These are phyloP conservation scores for Cepaea hortensis DNA, from an alignment of 2,888 invertebrate species.

Conservation along the genomic window DNA sequence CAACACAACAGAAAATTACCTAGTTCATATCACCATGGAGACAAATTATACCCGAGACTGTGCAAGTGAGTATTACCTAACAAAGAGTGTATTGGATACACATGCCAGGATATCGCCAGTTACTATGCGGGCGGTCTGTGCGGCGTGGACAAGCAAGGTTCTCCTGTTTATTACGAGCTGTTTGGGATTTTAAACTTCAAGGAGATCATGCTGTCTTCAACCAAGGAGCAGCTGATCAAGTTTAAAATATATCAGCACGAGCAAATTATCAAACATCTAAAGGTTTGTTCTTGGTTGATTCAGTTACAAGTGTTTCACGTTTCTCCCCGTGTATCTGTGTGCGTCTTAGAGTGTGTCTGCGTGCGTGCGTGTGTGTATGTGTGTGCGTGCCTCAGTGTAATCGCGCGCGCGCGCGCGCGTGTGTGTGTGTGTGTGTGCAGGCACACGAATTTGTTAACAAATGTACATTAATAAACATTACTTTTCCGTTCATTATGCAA, in stretches of 20 bases:
- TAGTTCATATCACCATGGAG: neutral
- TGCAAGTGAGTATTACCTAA: neutral
- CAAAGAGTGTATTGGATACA: too few relatives aligned
- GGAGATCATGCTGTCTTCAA: neutral
- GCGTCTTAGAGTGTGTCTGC: too few relatives aligned
- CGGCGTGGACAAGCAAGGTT: conserved; percentile 36
- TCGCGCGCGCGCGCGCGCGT: too few relatives aligned
- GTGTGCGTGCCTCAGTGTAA: too few relatives aligned
- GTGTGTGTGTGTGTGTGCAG: too few relatives aligned
- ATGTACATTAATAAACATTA: too few relatives aligned
- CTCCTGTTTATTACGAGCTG: conserved; percentile 36
- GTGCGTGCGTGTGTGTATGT: too few relatives aligned
- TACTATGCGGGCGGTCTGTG: conserved; percentile 34
- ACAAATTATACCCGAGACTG: neutral
- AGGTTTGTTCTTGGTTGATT: conserved; percentile 15
- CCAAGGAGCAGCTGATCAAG: conserved; percentile 19
- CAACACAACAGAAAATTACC: too few relatives aligned
- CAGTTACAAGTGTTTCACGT: neutral
- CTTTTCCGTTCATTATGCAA: too few relatives aligned
- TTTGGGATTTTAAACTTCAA: conserved; percentile 26
- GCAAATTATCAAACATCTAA: conserved; percentile 9
- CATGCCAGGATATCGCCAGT: neutral
- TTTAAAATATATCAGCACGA: conserved; percentile 41
- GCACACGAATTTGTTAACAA: too few relatives aligned
- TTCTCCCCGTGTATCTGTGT: too few relatives aligned